A percentile compares a stretch with the other conserved stretches of the same genome.
Evolutionary conservation across 2,888 invertebrate species (phyloP).

Genomic region (Chymomyza caudatula): DNA sequence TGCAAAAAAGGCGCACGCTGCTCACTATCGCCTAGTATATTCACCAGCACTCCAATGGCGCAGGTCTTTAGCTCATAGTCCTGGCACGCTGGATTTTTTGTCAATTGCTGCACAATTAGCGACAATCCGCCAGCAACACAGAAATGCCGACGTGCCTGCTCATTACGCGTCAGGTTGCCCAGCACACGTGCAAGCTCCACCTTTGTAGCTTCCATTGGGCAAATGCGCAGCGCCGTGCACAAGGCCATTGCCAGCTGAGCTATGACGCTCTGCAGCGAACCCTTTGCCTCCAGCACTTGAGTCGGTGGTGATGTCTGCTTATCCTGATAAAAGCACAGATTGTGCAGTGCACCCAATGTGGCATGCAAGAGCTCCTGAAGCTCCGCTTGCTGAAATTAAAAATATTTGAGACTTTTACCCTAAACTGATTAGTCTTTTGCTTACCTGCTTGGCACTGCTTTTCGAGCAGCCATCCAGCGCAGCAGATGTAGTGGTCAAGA

Average conservation of each 20-base stretch:
- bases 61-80: conserved; percentile 86
- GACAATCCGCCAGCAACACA: conserved; percentile 83
- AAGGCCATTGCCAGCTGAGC: conserved; percentile 67
- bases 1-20: conserved; percentile 80
- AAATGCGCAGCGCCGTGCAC: conserved; percentile 62
- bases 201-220: conserved; percentile 75
- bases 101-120: conserved; percentile 78
- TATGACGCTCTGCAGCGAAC: conserved; percentile 72
- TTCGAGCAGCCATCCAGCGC: conserved; percentile 34
- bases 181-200: conserved; percentile 88
- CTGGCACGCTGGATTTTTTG: conserved; percentile 66
- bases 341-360: conserved; percentile 89
- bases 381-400: conserved; percentile 75
- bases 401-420: background rate
- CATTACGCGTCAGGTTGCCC: conserved; percentile 88
- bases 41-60: conserved; percentile 89
- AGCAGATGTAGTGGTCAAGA: conserved; percentile 53
- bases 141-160: conserved; percentile 82
- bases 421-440: conserved; percentile 38
- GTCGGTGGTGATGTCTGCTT: conserved; percentile 77
- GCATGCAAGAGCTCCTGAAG: conserved; percentile 88
- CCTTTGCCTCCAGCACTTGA: conserved; percentile 42
- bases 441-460: conserved; percentile 22
- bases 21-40: conserved; percentile 83
- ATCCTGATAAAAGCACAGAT: conserved; percentile 86